Base-by-base conservation (phyloP, 2,113 vertebrate species). In the Oncorhynchus clarkii region DNA sequence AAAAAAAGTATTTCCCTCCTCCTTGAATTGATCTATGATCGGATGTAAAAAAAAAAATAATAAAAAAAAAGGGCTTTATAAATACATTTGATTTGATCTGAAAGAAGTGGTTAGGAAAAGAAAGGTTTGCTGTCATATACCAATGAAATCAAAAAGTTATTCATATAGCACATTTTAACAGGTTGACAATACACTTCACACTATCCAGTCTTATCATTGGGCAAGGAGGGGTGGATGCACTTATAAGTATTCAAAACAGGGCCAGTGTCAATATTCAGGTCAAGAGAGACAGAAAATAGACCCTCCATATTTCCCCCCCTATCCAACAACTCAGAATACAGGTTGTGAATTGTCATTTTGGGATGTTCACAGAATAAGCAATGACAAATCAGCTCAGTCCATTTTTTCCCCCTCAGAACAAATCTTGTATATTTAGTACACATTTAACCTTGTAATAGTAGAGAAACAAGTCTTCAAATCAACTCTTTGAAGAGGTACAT, bases 301-400 rank as follows among this genome's bases (percentile, higher is more conserved):
- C 66, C 8, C 9, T 45, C 20, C 20, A 75, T 39, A 54, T 70
- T 26, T 29, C 65, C 74, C 74, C 74, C 60, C 67, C 67, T n/a
- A 70, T 70, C 70, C 75, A 77, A 78, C 34, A 39, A 77, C 67
- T 78, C 76, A 80, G 29, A 73, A 59, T 80, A 71, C 78, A 74
- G 48, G 31, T 75, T 71, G 77, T 49, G 18, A 39, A 72, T 71
- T 67, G 70, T 54, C 62, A 67, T 72, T 78, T 78, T 81, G 49
- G 59, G 81, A 76, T 83, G 70, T 64, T 84, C 48, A 88, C 72
- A 75, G 45, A 86, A 89, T 87, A 85, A 80, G 77, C 75, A 80
- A 81, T 82, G 75, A 85, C 73, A 84, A 81, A 70, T 82, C 66
- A 67, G 31, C 31, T 71, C 13, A 68, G 67, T 75, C 67, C 18